These are phyloP conservation scores for Spatula versicolor DNA, from an alignment of 2,797 vertebrate genomes.

Conservation along the genomic window DNA sequence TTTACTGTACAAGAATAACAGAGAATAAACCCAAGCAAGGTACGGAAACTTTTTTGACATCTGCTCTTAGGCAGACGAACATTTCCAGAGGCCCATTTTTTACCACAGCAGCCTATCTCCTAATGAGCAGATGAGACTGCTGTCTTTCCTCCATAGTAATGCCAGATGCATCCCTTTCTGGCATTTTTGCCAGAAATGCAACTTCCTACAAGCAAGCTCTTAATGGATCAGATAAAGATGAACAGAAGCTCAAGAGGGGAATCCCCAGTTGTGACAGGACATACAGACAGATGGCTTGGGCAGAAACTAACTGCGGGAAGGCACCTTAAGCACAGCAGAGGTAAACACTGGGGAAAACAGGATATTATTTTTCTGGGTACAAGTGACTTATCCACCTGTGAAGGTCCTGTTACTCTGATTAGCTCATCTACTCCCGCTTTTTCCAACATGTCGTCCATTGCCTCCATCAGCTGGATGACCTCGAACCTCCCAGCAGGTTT, in stretches of 20 bases:
- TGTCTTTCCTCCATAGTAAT: not conserved
- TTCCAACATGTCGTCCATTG: slow-evolving; percentile 91
- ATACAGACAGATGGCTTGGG: not conserved
- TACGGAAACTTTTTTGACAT: not conserved
- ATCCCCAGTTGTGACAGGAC: not conserved
- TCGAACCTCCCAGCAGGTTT: slow-evolving; percentile 88
- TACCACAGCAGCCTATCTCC: not conserved
- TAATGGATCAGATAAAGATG: not conserved
- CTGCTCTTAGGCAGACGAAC: not conserved
- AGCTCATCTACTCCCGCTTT: slow-evolving; percentile 83
- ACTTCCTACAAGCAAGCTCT: not conserved
- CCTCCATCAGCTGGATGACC: slow-evolving; percentile 84
- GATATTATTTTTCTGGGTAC: not conserved
- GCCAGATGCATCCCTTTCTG: not conserved
- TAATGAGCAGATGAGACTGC: not conserved
- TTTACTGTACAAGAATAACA: not conserved
- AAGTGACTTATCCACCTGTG: slow-evolving; percentile 78
- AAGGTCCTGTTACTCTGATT: slow-evolving; percentile 80
- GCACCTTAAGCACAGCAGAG: not conserved
- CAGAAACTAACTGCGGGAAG: not conserved
- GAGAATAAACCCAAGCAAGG: not conserved
- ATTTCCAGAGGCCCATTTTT: not conserved
- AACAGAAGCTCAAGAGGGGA: not conserved
- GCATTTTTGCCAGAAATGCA: not conserved
- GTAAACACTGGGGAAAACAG: not conserved